phyloP scores from a whole-genome alignment of 2,797 vertebrate species.

The Ptychadena robeensis region DNA sequence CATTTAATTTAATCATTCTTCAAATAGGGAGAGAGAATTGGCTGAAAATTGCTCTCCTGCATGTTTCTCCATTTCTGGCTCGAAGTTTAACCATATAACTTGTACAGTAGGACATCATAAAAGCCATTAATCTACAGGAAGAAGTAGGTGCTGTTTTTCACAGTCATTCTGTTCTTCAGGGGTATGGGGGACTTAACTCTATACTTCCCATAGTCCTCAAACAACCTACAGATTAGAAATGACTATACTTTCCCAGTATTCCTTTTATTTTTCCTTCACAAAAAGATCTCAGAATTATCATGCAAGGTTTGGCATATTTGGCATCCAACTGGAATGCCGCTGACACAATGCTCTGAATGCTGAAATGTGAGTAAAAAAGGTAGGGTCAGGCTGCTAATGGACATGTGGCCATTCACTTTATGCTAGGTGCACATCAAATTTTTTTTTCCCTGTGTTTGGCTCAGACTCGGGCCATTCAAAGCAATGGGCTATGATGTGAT shows the following conservation, averaged over 20 bases:
- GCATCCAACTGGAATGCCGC: too few relatives aligned
- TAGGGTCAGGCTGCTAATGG: too few relatives aligned
- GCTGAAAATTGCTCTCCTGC: conserved; percentile 42
- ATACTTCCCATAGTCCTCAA: background rate
- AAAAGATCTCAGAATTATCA: too few relatives aligned
- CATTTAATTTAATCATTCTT: conserved; percentile 59
- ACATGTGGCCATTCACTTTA: too few relatives aligned
- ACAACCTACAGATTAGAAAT: background rate
- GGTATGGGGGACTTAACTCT: background rate
- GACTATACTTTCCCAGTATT: background rate
- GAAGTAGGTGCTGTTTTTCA: background rate
- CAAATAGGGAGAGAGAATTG: conserved; percentile 47
- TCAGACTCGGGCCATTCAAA: too few relatives aligned
- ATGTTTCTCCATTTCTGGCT: conserved; percentile 36
- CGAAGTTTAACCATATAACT: conserved; percentile 40
- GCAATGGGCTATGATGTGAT: too few relatives aligned
- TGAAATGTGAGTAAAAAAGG: too few relatives aligned
- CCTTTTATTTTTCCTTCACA: too few relatives aligned
- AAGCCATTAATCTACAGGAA: conserved; percentile 25
- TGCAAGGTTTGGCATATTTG: too few relatives aligned
- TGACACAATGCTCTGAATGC: too few relatives aligned
- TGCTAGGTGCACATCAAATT: too few relatives aligned
- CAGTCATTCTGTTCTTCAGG: background rate
- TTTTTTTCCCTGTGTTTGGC: too few relatives aligned
- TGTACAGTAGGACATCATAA: conserved; percentile 35